Conservation (phyloP, 2,888 invertebrate species). For the Osedax fenrisi region DNA sequence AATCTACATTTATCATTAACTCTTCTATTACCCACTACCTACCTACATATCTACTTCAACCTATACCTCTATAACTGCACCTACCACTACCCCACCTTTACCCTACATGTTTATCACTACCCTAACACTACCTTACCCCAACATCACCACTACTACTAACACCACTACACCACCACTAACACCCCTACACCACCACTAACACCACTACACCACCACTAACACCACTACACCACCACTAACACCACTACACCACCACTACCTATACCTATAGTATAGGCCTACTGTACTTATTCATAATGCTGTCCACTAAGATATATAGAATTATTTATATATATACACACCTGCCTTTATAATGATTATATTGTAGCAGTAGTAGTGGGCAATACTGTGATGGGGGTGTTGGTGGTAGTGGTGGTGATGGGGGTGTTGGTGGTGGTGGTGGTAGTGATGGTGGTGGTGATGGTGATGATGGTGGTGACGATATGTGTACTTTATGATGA, state of each 20-base stretch:
- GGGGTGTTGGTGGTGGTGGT: too few species aligned
- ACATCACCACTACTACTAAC: not conserved
- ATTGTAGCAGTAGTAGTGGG: too few species aligned
- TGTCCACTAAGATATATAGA: too few species aligned
- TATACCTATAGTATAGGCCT: not conserved
- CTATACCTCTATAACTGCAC: not conserved
- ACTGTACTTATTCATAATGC: too few species aligned
- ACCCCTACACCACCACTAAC: conserved; percentile 1
- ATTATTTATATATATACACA: too few species aligned
- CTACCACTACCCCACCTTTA: not conserved
- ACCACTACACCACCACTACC: not conserved
- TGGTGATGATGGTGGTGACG: too few species aligned
- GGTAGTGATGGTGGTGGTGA: too few species aligned
- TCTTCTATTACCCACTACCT: not conserved
- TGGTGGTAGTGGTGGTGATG: too few species aligned
- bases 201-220: not conserved
- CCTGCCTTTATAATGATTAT: too few species aligned
- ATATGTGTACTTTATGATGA: too few species aligned
- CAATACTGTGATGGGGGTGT: too few species aligned
- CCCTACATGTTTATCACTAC: not conserved
- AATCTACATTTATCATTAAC: not conserved
- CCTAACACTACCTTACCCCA: not conserved
- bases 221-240: not conserved
- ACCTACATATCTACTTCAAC: not conserved
- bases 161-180: not conserved